Evolutionary conservation across 2,888 invertebrate species (phyloP), one percentile per base, ranked within the genome.

Genomic region (Proisotoma minuta): DNA sequence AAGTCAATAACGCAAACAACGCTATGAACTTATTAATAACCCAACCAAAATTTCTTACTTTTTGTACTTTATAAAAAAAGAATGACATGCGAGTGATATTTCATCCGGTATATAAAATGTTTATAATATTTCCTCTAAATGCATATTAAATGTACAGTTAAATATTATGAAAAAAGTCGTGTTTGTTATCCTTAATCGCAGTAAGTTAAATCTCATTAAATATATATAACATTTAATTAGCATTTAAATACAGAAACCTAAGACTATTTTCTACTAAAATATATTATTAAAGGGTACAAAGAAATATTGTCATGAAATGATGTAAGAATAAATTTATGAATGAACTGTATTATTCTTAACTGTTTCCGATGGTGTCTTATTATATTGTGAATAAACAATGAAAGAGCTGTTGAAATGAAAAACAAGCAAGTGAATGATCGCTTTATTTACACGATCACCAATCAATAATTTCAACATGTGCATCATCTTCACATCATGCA

Each of bases 301-400:
- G n/a, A n/a, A n/a, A n/a, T n/a, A n/a, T n/a, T n/a, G n/a, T n/a
- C n/a, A n/a, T n/a, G n/a, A n/a, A n/a, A n/a, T n/a, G n/a, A n/a
- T n/a, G n/a, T n/a, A n/a, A n/a, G n/a, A n/a, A n/a, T n/a, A n/a
- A n/a, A n/a, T n/a, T n/a, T n/a, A n/a, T n/a, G n/a, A n/a, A n/a
- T n/a, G n/a, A n/a, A n/a, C n/a, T n/a, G n/a, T n/a, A n/a, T n/a
- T n/a, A n/a, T n/a, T n/a, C n/a, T n/a, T n/a, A n/a, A 43, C 43
- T 43, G 43, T 43, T 43, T 47, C 53, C 56, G 43, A 20, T 47
- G 40, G 56, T 56, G 53, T 56, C 56, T 56, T 56, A 56, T 56
- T 56, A 24, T 51, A 10, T 10, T 24, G 26, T 10, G 39, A 56
- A 56, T 56, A 56, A 56, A 56, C 56, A 43, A 56, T 56, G 27